Conservation (phyloP, 2,797 vertebrate species). For the Cirrhinus molitorella region DNA sequence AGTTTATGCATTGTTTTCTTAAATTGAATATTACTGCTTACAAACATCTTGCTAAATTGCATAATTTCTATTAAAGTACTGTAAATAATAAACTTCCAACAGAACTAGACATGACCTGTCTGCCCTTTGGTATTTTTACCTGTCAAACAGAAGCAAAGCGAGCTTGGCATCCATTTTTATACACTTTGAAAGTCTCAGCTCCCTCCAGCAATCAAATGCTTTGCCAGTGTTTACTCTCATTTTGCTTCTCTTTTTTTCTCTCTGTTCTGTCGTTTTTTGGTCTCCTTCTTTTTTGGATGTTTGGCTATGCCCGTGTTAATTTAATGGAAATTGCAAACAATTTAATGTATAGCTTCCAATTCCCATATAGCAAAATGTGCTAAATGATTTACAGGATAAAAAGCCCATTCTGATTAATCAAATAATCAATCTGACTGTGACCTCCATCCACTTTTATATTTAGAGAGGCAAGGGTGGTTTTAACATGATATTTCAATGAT, state of each 20-base stretch:
- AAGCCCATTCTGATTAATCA: background rate
- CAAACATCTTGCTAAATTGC: background rate
- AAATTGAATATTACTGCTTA: background rate
- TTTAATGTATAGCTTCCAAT: background rate
- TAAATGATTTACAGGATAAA: background rate
- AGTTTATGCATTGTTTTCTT: background rate
- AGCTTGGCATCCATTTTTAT: background rate
- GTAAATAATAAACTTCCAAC: background rate
- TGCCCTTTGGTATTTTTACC: constrained; percentile 3
- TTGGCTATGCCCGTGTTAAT: background rate
- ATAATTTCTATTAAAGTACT: background rate
- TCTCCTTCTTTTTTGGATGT: background rate
- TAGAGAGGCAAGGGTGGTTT: background rate
- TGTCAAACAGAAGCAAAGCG: background rate
- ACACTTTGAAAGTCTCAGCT: background rate
- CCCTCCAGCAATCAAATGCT: background rate
- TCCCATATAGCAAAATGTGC: background rate
- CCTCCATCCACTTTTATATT: background rate
- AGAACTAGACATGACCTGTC: background rate
- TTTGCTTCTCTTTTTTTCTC: background rate
- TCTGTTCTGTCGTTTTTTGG: background rate
- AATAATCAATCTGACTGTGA: background rate
- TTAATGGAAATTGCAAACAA: background rate
- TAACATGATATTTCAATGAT: background rate
- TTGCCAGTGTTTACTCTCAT: background rate